phyloP scores from a whole-genome alignment of 1,140 invertebrate species.

The Uloborus diversus region DNA sequence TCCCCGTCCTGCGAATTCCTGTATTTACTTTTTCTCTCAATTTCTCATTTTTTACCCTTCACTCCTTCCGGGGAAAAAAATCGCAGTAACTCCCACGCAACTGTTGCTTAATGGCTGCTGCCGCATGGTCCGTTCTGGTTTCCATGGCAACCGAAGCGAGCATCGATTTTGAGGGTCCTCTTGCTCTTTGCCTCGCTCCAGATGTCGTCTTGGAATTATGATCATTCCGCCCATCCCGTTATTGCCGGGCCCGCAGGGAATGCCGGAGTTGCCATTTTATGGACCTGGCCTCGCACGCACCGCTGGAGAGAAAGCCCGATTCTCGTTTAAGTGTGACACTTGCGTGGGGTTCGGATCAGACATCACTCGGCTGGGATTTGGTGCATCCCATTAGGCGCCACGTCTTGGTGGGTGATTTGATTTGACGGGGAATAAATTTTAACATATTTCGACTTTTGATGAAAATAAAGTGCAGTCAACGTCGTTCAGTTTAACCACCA shows the following conservation, averaged over 20 bases:
- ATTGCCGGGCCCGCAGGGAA: constrained; percentile 26
- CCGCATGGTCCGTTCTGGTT: background rate
- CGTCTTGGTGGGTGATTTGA: background rate
- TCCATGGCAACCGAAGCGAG: constrained; percentile 12
- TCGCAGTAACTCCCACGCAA: constrained; percentile 28
- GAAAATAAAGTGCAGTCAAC: too few relatives aligned
- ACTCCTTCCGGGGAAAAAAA: too few relatives aligned
- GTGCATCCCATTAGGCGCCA: background rate
- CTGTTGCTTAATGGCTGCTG: constrained; percentile 32
- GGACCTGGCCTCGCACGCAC: too few relatives aligned
- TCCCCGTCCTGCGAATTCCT: background rate
- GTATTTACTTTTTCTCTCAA: background rate
- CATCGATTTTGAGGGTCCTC: constrained; percentile 48
- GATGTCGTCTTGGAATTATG: constrained; percentile 44
- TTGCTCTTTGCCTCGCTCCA: constrained; percentile 20
- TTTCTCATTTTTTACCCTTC: background rate
- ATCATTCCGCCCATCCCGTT: constrained; percentile 46
- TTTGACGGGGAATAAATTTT: background rate
- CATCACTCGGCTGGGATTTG: too few relatives aligned
- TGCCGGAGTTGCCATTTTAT: constrained; percentile 34
- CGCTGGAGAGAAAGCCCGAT: too few relatives aligned
- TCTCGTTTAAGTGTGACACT: too few relatives aligned
- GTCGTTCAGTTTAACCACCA: too few relatives aligned
- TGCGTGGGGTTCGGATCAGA: constrained; percentile 20
- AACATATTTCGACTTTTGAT: too few relatives aligned